Percentiles rank a stretch among this genome's conserved stretches.
Conservation (phyloP, 2,797 vertebrate species). For the Semaprochilodus insignis region DNA sequence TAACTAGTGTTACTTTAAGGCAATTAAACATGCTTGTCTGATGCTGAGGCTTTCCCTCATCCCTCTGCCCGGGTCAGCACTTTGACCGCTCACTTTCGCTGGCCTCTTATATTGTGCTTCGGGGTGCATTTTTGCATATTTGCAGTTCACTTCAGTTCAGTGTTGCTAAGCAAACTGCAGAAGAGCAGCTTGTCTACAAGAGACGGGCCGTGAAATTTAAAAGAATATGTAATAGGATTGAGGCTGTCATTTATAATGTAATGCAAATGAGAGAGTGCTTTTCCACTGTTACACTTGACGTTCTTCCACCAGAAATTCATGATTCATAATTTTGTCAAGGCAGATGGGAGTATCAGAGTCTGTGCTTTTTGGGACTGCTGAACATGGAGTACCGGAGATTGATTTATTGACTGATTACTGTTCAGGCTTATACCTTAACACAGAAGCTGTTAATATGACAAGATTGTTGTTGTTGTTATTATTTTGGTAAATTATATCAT, state of each 20-base stretch:
- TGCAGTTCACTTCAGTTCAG: constrained; percentile 11
- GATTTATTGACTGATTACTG: background rate
- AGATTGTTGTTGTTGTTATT: background rate
- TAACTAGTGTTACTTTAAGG: background rate
- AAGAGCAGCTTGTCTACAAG: constrained; percentile 23
- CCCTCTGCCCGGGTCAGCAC: background rate
- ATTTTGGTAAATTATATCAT: background rate
- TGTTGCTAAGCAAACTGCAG: constrained; percentile 8
- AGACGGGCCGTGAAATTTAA: constrained; percentile 17
- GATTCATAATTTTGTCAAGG: background rate
- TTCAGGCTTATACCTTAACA: background rate
- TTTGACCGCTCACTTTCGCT: background rate
- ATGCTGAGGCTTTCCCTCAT: background rate
- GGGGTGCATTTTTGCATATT: background rate
- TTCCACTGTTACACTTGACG: background rate
- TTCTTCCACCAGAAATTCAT: background rate
- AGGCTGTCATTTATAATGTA: constrained; percentile 13
- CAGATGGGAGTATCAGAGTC: background rate
- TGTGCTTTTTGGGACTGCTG: background rate
- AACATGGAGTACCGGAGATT: background rate
- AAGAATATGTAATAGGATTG: constrained; percentile 3
- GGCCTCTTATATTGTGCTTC: background rate
- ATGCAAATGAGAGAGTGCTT: constrained; percentile 20
- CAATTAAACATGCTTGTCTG: background rate
- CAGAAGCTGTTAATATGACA: background rate